phyloP scores from a whole-genome alignment of 1,140 invertebrate species.

The Andrena cerasifolii region DNA sequence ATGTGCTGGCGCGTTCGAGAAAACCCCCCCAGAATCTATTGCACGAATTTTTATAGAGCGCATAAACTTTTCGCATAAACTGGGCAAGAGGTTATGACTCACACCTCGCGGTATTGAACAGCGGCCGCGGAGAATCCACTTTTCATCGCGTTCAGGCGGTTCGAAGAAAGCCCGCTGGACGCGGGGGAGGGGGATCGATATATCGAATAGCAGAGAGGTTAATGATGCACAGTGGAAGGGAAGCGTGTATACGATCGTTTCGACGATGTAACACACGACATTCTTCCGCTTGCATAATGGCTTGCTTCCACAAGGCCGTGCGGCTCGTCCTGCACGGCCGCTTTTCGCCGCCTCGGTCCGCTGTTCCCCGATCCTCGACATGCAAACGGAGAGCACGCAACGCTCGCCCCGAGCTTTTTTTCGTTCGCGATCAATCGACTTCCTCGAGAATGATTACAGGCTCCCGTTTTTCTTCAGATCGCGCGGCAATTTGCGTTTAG shows the following conservation, averaged over 20 bases:
- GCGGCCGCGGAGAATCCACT: too few species aligned
- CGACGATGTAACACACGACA: conserved; percentile 41
- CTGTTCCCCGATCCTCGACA: background rate
- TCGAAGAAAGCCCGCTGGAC: background rate
- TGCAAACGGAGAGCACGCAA: conserved; percentile 45
- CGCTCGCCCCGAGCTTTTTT: conserved; percentile 11
- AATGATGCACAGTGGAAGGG: conserved; percentile 25
- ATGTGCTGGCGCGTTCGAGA: too few species aligned
- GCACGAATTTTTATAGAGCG: too few species aligned
- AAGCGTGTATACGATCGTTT: conserved; percentile 7
- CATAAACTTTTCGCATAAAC: too few species aligned
- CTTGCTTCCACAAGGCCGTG: conserved; percentile 20
- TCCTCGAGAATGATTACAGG: conserved; percentile 4
- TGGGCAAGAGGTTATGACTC: too few species aligned
- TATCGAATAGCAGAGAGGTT: conserved; percentile 38
- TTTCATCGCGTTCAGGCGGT: too few species aligned
- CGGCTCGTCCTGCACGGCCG: background rate
- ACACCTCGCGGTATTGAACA: too few species aligned
- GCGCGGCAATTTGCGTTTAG: conserved; percentile 6
- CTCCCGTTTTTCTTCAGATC: conserved; percentile 19
- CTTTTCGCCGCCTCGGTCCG: background rate
- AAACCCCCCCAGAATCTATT: too few species aligned
- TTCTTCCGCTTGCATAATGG: conserved; percentile 60
- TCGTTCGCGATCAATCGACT: conserved; percentile 27
- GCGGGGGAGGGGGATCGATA: conserved; percentile 48